Conservation (phyloP, 2,797 vertebrate species). For the Cossypha heuglini region DNA sequence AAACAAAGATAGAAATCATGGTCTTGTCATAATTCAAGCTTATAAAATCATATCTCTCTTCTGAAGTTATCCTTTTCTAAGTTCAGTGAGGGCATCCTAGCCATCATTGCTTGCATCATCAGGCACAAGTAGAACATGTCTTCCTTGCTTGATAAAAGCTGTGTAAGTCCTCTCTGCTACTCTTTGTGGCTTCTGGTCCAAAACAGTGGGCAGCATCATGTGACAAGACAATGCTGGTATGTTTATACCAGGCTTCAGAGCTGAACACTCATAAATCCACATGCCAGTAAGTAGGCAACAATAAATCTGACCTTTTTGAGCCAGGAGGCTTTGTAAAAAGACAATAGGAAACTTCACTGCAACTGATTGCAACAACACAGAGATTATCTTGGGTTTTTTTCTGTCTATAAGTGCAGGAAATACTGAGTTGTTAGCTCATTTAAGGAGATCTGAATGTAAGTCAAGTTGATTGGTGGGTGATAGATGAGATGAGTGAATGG, state of each 20-base stretch:
- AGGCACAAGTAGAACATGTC: background rate
- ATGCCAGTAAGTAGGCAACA: background rate
- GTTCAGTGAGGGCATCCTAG: background rate
- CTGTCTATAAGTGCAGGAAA: background rate
- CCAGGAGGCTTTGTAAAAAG: background rate
- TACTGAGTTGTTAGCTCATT: background rate
- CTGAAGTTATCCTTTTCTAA: background rate
- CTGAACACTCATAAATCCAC: background rate
- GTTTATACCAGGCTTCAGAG: background rate
- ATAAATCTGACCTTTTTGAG: conserved; percentile 3
- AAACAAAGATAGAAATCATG: background rate
- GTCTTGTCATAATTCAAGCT: background rate
- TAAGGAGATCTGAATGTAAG: background rate
- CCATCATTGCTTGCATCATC: background rate
- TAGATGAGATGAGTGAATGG: background rate
- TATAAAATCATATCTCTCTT: background rate
- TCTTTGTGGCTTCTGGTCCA: background rate
- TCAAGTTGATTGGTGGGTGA: background rate
- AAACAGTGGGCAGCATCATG: background rate
- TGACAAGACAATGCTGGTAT: background rate
- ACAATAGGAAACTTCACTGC: background rate
- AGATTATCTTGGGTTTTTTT: background rate
- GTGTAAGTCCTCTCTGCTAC: background rate
- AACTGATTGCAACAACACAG: background rate
- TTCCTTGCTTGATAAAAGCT: background rate